Conservation (phyloP, 2,888 invertebrate genomes). For the Aleiodes leptofemur region DNA sequence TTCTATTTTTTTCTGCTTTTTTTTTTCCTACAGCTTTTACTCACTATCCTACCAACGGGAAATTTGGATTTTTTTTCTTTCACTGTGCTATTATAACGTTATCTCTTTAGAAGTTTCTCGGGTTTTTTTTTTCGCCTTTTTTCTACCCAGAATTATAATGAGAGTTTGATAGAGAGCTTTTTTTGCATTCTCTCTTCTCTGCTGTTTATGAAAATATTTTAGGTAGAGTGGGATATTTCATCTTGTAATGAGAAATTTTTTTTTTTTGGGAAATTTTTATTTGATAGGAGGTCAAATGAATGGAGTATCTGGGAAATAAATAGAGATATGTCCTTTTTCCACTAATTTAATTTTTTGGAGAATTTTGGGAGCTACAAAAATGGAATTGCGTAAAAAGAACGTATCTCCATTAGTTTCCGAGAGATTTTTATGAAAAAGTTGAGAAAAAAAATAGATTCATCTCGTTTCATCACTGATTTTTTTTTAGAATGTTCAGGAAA, state of each 20-base stretch:
- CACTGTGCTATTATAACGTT: constrained; percentile 1
- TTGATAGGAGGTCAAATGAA: too few species aligned
- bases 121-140: constrained; percentile 37
- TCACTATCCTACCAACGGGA: not conserved
- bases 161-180: constrained; percentile 1
- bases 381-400: too few species aligned
- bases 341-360: too few species aligned
- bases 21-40: constrained; percentile 18
- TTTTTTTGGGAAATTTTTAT: too few species aligned
- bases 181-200: constrained; percentile 13
- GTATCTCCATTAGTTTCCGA: too few species aligned
- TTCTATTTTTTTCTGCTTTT: constrained; percentile 40
- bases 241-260: not conserved
- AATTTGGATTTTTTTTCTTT: constrained; percentile 23
- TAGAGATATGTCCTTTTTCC: too few species aligned
- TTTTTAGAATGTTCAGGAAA: too few species aligned
- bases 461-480: too few species aligned
- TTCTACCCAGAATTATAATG: constrained; percentile 15
- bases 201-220: constrained; percentile 26
- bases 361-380: too few species aligned
- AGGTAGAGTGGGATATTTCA: constrained; percentile 10
- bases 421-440: too few species aligned
- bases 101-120: not conserved
- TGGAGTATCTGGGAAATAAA: too few species aligned
- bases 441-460: not conserved